Base-by-base conservation (phyloP, 2,797 vertebrate genomes). In the Chaetophractus vellerosus region DNA sequence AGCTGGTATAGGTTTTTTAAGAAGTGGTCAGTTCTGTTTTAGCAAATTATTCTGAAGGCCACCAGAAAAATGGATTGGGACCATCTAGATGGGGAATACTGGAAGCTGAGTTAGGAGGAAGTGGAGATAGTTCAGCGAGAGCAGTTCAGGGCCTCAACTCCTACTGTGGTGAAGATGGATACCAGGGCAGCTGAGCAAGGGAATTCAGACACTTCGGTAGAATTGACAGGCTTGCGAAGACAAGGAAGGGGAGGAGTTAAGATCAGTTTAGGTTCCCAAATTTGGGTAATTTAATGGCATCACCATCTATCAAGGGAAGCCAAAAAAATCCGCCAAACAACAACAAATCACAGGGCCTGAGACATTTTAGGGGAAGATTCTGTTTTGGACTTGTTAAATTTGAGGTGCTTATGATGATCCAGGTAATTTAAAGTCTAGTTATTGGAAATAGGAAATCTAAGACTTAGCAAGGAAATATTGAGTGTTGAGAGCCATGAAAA, bases 341-440 rank as follows among this genome's bases (percentile, higher is more conserved):
- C 16, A 50, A 75, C 16, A 74, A 81, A 80, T 21, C 55, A 26
- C 61, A 80, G 76, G 61, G n/a, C 68, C 33, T 85, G 28, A 50
- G 63, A 19, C 66, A 88, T 95, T 75, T 93, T 87, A 94, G 55
- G 26, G 15, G n/a, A 74, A 66, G 84, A 61, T 80, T 88, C 55
- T 21, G n/a, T 94, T 90, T 88, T 90, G 80, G 24, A 57, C 36
- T 94, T 76, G 23, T 93, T 92, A 84, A 75, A 78, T 87, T 86
- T 84, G 59, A 91, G 64, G 33, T 63, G 28, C 86, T 95, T 72
- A 68, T 90, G 33, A 82, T 21, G 31, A 72, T 78, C 38, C 15
- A 57, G 33, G 72, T 79, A 66, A 71, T 18, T 59, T 64, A 55
- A 55, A 57, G 18, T 76, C 50, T 79, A 57, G 75, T 75, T 86